Base-by-base conservation (phyloP, 92 coral and sea anemone genomes). In the Palythoa grandiflora region DNA sequence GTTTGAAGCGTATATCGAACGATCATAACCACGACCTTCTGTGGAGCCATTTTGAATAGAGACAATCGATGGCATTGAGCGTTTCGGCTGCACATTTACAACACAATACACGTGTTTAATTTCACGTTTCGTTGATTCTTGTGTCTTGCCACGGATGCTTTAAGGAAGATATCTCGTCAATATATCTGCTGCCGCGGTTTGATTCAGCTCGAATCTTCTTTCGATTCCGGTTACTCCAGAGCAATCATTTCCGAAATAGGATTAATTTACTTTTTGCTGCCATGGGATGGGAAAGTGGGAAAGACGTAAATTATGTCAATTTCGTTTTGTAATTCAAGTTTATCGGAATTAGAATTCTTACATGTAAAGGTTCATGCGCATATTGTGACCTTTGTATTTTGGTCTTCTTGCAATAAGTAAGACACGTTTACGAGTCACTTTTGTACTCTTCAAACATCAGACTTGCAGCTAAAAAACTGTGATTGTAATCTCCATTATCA, bases 111-210 rank as follows among this genome's bases (percentile, higher is more conserved):
- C 83, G 83, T 78, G 83, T 70, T 54, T 54, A 37, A 78, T 57
- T 78, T 78, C 83, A 57, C 83, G 83, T 78, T 78, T 78, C 70
- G 51, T 36, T 78, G 83, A 54, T 36, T 48, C 59, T 63, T 36
- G 38, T 50, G 48, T 12, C 50, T 12, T 14, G 17, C 9, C 13
- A 21, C 36, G 51, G 63, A 50, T 50, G 65, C 13, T 59, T 59
- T 59, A 17, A 59, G 13, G 65, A 15, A 75, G 9, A 50, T 52
- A 35, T 12, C 20, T 63, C 4, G 19, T 21, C 40, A 1, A 7
- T 8, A 44, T 44, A 44, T 44, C 5, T 44, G 50, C 50, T 44
- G 0, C 50, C 50, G 2, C 7, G 50, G 7, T 44, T 44, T 44
- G 83, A 21, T 21, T 77, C n/a, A 39, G 28, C 83, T 54, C 47